These are phyloP conservation scores for Spermophilus dauricus DNA, from an alignment of 2,113 vertebrate species.

Conservation along the genomic window DNA sequence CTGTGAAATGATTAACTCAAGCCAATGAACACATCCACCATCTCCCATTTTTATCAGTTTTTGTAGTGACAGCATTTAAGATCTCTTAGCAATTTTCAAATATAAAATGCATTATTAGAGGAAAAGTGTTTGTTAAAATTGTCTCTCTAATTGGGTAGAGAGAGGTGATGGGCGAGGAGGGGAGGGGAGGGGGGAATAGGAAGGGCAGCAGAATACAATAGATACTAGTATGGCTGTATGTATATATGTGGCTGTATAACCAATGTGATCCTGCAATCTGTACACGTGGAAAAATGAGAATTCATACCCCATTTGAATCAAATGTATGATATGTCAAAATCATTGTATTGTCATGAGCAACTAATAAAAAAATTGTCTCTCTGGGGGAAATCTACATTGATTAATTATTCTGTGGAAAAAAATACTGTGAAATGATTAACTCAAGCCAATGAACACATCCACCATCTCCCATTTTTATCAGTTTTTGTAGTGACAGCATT, in stretches of 20 bases:
- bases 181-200: background rate
- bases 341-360: no score
- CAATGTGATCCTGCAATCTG: no score
- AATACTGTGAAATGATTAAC: background rate
- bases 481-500: background rate
- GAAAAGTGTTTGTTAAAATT: background rate
- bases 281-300: no score
- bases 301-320: no score
- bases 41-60: background rate
- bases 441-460: background rate
- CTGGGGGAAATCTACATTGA: background rate
- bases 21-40: background rate
- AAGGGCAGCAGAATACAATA: no score
- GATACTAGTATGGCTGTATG: no score
- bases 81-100: background rate
- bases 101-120: background rate
- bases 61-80: background rate
- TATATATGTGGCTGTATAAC: no score
- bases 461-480: background rate
- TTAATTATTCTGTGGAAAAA: constrained; percentile 16
- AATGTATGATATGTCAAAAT: no score
- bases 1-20: background rate
- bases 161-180: no score
- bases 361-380: background rate
- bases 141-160: background rate